A percentile compares a stretch with the other conserved stretches of the same genome.
Evolutionary conservation across 2,797 vertebrate species (phyloP).

Genomic region (Enteromius anoplus): DNA sequence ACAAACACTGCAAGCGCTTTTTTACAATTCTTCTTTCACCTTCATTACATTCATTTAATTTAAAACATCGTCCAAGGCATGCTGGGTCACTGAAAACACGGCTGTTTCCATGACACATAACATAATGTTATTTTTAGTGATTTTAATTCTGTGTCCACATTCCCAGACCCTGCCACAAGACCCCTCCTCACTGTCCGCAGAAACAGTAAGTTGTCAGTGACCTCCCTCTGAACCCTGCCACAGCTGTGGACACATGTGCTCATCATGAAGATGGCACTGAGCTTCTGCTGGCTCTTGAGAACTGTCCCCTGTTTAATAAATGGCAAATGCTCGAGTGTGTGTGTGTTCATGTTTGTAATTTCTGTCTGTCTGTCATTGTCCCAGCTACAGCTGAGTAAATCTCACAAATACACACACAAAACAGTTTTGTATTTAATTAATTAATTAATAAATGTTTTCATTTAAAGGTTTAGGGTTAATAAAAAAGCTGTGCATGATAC

Average conservation of each 20-base stretch:
- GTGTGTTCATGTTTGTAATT: background rate
- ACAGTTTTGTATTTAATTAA: background rate
- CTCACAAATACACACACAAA: background rate
- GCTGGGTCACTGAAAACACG: background rate
- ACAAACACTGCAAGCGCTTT: background rate
- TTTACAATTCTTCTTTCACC: background rate
- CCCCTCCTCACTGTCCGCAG: constrained; percentile 73
- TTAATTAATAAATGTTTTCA: background rate
- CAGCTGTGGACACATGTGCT: background rate
- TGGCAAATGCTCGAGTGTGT: background rate
- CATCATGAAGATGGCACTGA: background rate
- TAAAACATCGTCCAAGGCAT: background rate
- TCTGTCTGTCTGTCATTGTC: constrained; percentile 22
- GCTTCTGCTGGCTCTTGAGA: background rate
- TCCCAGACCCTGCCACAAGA: constrained; percentile 76
- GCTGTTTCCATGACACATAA: constrained; percentile 20
- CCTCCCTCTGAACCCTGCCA: constrained; percentile 8
- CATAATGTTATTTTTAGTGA: constrained; percentile 30
- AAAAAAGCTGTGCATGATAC: background rate
- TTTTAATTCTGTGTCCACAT: constrained; percentile 63
- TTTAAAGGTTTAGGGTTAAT: background rate
- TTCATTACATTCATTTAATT: background rate
- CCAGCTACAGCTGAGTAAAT: constrained; percentile 26
- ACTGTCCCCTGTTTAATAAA: background rate
- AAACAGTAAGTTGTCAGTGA: constrained; percentile 71